Base-by-base conservation (phyloP, 2,888 invertebrate genomes). In the Dicranocentrus wangi region DNA sequence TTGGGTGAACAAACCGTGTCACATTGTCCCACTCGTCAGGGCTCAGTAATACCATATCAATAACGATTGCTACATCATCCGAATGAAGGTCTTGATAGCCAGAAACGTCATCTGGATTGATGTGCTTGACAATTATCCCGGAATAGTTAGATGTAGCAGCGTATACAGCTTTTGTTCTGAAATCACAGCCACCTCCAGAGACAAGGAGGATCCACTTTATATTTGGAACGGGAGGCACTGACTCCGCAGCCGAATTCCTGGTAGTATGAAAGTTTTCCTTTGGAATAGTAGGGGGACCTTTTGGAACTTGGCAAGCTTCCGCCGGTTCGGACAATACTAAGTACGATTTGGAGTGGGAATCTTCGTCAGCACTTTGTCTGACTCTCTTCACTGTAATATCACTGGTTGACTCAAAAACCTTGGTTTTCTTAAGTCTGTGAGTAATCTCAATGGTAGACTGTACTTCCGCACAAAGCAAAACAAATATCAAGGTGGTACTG, bases 181-280 rank as follows among this genome's bases (percentile, higher is more conserved):
- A 17, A 51, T 51, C 51, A 51, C 51, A 51, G 51, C 51, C 17
- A n/a, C 51, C 51, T 51, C 51, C 51, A 51, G 51, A 5, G 39
- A 39, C 39, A 51, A 51, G 51, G 17, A 51, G 51, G 7, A n/a
- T 17, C 51, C 51, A 51, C n/a, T 51, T 51, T n/a, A 3, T 51
- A 13, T 51, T 51, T n/a, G 3, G n/a, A 17, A 8, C 17, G 13
- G 10, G n/a, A 5, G 17, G 13, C n/a, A 13, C n/a, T 51, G 10
- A 51, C n/a, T 10, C n/a, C n/a, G n/a, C n/a, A n/a, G n/a, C n/a
- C n/a, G n/a, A n/a, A n/a, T n/a, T n/a, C n/a, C n/a, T n/a, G n/a
- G n/a, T n/a, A n/a, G n/a, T n/a, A n/a, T n/a, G n/a, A n/a, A n/a
- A n/a, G n/a, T n/a, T 10, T 17, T 17, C 17, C n/a, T 5, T 17